Evolutionary conservation across 2,888 invertebrate genomes (phyloP).

Genomic region (Idaea biselata): DNA sequence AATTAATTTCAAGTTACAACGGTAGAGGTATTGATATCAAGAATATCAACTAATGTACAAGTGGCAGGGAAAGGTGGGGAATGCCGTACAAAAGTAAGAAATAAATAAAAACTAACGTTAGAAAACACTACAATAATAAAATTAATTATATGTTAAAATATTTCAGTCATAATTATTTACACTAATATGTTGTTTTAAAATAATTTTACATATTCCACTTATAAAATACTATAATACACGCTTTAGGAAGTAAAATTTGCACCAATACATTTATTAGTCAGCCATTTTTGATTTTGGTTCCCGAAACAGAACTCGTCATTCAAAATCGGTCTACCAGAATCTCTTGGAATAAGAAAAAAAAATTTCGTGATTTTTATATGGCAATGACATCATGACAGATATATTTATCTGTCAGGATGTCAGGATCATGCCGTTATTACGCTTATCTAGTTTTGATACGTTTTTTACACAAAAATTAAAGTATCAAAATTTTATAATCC

Average conservation of each 20-base stretch:
- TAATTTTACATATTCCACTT: constrained; percentile 7
- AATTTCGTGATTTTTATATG: no score
- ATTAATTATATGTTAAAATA: constrained; percentile 22
- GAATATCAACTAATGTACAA: constrained; percentile 22
- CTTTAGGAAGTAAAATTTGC: not conserved
- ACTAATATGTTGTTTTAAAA: constrained; percentile 20
- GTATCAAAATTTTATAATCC: no score
- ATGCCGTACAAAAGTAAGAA: constrained; percentile 30
- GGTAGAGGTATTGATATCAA: constrained; percentile 11
- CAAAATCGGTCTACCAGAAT: constrained; percentile 2
- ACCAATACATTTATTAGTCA: not conserved
- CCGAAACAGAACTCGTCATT: not conserved
- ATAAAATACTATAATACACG: constrained; percentile 6
- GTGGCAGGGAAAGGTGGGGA: constrained; percentile 27
- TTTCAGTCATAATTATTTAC: constrained; percentile 34
- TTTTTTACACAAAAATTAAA: no score
- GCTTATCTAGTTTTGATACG: no score
- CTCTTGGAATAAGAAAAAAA: no score
- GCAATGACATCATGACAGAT: no score
- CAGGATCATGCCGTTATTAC: no score
- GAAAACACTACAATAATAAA: constrained; percentile 12
- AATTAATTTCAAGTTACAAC: constrained; percentile 9
- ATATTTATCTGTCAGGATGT: no score
- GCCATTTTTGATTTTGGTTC: not conserved
- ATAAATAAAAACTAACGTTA: constrained; percentile 32